phyloP scores from a whole-genome alignment of 2,113 vertebrate genomes.

The Erinaceus europaeus region DNA sequence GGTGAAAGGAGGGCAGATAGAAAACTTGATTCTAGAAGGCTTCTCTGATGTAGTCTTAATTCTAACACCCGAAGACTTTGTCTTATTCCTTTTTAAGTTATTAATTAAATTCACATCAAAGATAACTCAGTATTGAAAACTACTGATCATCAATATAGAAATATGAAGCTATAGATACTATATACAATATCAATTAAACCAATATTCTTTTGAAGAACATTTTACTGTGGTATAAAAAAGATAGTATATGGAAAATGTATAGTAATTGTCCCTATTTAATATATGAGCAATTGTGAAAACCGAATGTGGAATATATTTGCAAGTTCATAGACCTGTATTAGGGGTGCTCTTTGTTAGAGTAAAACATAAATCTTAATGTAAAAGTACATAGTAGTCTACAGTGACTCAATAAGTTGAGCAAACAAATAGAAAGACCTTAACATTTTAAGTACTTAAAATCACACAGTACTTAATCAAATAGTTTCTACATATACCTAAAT shows the following conservation, averaged over 20 bases:
- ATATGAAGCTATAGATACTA: background rate
- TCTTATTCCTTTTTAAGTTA: background rate
- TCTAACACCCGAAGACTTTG: background rate
- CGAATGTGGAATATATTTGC: too few species aligned
- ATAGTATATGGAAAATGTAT: background rate
- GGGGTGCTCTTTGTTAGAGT: too few species aligned
- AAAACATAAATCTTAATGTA: too few species aligned
- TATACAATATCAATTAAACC: background rate
- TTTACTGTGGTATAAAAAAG: background rate
- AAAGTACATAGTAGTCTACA: too few species aligned
- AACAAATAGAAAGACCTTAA: too few species aligned
- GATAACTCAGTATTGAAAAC: background rate
- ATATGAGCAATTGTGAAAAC: background rate
- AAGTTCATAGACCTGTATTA: too few species aligned
- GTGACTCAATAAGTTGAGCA: too few species aligned
- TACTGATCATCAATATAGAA: background rate
- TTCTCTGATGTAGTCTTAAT: background rate
- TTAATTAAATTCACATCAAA: background rate
- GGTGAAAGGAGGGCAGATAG: too few species aligned
- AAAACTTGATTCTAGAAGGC: too few species aligned
- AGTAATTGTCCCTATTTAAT: background rate
- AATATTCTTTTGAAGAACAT: background rate
- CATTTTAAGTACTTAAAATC: too few species aligned
- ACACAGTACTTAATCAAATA: too few species aligned
- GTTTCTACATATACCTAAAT: too few species aligned